Evolutionary conservation across 2,113 vertebrate genomes (phyloP).

Genomic region (Lepisosteus oculatus): DNA sequence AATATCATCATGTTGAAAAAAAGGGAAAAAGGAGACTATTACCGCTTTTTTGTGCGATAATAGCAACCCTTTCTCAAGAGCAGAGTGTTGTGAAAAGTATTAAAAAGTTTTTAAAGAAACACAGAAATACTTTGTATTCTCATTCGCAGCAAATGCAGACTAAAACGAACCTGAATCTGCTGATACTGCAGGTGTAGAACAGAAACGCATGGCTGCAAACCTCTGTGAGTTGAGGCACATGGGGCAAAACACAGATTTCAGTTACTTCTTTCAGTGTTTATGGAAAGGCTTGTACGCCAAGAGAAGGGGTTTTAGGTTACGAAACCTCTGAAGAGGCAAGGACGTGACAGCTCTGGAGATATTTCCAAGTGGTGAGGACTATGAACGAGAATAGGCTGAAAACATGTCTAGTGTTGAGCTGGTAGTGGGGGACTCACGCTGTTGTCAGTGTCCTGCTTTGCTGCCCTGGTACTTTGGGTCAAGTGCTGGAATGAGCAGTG

Average conservation of each 20-base stretch:
- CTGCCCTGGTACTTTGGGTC: neutral
- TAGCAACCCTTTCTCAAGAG: too few relatives aligned
- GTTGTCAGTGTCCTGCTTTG: neutral
- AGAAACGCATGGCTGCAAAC: neutral
- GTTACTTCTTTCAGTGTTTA: neutral
- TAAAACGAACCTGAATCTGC: neutral
- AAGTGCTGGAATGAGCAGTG: neutral
- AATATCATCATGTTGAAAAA: too few relatives aligned
- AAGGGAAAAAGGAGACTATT: too few relatives aligned
- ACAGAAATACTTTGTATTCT: too few relatives aligned
- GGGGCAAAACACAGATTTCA: neutral
- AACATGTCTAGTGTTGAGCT: neutral
- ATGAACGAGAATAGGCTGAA: neutral
- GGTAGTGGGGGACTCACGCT: neutral
- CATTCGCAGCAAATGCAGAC: too few relatives aligned
- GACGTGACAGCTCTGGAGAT: neutral
- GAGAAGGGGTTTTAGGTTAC: neutral
- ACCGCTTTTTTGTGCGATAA: too few relatives aligned
- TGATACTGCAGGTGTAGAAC: neutral
- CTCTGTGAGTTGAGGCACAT: too few relatives aligned
- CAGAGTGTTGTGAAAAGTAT: too few relatives aligned
- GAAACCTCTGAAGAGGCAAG: neutral
- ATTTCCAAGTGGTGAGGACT: neutral
- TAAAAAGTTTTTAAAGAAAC: too few relatives aligned
- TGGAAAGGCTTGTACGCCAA: neutral